These are phyloP conservation scores for Turritopsis dohrnii DNA, from an alignment of 30 jellyfish, hydroid and myxozoan genomes.

Conservation along the genomic window DNA sequence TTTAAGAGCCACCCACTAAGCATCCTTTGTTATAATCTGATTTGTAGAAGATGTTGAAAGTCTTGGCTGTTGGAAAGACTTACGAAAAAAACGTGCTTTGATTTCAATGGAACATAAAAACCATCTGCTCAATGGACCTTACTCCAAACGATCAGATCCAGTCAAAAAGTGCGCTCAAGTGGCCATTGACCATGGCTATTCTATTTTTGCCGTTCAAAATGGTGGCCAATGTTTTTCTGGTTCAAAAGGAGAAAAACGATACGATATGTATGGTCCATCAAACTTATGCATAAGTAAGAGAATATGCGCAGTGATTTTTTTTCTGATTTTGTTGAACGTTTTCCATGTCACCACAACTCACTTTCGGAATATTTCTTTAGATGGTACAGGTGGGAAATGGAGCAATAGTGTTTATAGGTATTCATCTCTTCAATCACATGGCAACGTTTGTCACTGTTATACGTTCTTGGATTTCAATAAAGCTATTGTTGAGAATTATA, in stretches of 20 bases:
- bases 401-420: constrained; percentile 81
- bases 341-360: not conserved
- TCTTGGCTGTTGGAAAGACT: constrained; percentile 98
- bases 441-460: not conserved
- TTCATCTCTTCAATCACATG: not conserved
- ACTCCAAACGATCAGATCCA: constrained; percentile 59
- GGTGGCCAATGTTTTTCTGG: constrained; percentile 98
- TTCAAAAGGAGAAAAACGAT: constrained; percentile 55
- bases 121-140: constrained; percentile 46
- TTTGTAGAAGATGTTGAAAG: constrained; percentile 52
- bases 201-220: constrained; percentile 82
- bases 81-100: constrained; percentile 57
- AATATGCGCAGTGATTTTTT: no score
- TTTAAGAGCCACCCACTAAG: no score
- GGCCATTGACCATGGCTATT: constrained; percentile 48
- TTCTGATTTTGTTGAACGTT: not conserved
- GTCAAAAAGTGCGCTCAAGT: constrained; percentile 73
- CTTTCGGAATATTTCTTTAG: constrained; percentile 35
- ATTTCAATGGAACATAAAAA: constrained; percentile 75
- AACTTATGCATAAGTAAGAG: constrained; percentile 78
- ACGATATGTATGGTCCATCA: constrained; percentile 92
- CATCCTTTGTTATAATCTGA: not conserved
- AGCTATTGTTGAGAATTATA: not conserved
- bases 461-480: not conserved
- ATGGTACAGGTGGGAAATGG: constrained; percentile 89